phyloP scores from a whole-genome alignment of 2,797 vertebrate species.

The Crocidura indochinensis region DNA sequence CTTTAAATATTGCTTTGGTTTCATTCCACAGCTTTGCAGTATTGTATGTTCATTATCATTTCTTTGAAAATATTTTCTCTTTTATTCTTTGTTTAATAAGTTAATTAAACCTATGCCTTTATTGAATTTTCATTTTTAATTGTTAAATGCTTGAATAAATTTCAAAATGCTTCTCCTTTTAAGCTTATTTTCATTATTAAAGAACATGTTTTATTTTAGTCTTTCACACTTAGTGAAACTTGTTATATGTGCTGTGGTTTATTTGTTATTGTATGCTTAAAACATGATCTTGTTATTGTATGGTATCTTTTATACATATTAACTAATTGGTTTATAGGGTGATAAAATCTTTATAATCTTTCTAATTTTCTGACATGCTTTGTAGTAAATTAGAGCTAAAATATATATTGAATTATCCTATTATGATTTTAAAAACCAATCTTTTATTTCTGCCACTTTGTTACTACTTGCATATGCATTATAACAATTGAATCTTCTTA shows the following conservation, averaged over 20 bases:
- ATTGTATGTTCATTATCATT: background rate
- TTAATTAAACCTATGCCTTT: constrained; percentile 35
- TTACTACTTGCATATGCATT: background rate
- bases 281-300: background rate
- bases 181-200: background rate
- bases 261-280: background rate
- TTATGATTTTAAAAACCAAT: background rate
- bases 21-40: constrained; percentile 32
- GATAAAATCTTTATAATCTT: background rate
- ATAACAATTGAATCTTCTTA: background rate
- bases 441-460: background rate
- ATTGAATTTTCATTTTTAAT: constrained; percentile 40
- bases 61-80: constrained; percentile 49
- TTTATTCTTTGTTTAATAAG: constrained; percentile 28
- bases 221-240: background rate
- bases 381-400: background rate
- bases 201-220: background rate
- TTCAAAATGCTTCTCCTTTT: background rate
- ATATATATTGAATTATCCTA: background rate
- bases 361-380: background rate
- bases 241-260: background rate
- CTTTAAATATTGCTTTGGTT: constrained; percentile 20
- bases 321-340: background rate
- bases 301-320: background rate
- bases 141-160: constrained; percentile 10